Conservation (phyloP, 2,113 vertebrate genomes). For the Dryoscopus gambensis region DNA sequence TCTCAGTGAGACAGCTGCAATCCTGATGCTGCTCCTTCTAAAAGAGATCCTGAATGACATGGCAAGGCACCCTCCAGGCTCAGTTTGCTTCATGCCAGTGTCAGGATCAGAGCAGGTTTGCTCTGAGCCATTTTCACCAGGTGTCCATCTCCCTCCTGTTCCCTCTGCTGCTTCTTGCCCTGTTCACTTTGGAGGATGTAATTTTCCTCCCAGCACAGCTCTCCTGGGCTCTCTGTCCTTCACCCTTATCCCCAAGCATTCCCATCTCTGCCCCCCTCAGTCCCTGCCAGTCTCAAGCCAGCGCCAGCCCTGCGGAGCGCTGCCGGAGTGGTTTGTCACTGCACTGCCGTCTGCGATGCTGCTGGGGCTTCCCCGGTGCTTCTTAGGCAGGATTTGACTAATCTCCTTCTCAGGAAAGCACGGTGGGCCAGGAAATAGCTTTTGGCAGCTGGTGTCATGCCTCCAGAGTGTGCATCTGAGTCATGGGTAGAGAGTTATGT, state of each 20-base stretch:
- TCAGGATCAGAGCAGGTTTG: background rate
- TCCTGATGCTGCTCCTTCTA: background rate
- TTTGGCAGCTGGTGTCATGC: background rate
- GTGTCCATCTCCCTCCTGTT: background rate
- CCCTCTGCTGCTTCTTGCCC: background rate
- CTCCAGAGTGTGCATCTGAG: background rate
- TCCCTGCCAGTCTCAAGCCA: background rate
- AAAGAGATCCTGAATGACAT: background rate
- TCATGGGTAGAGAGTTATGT: background rate
- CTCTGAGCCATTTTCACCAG: background rate
- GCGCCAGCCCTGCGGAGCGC: fast-evolving
- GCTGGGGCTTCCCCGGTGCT: background rate
- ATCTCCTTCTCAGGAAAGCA: background rate
- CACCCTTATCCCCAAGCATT: fast-evolving
- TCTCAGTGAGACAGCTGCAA: background rate
- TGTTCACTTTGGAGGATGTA: background rate
- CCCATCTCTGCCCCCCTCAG: background rate
- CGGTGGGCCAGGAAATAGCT: background rate
- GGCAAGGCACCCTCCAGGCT: background rate
- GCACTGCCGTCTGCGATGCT: background rate
- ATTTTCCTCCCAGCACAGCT: background rate
- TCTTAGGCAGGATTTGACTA: background rate
- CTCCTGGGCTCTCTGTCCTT: background rate
- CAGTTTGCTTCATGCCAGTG: background rate
- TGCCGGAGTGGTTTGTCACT: background rate